Evolutionary conservation across 2,888 invertebrate species (phyloP).

Genomic region (Sinopyrophorus schimmeli): DNA sequence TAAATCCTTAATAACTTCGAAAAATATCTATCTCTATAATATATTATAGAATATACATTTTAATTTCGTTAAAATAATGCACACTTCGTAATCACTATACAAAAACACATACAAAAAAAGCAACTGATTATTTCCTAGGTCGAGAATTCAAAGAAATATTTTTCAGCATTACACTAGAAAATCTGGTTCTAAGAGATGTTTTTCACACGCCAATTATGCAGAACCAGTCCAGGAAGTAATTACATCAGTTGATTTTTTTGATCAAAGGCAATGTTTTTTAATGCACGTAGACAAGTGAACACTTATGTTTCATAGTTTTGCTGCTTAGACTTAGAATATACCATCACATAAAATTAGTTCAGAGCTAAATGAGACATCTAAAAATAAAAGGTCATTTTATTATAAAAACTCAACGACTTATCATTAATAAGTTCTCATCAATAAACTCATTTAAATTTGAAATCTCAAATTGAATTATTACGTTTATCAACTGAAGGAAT

Average conservation of each 20-base stretch:
- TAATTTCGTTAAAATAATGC: slow-evolving; percentile 21
- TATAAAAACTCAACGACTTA: too few species aligned
- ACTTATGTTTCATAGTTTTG: background rate
- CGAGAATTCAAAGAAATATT: background rate
- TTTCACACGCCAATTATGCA: slow-evolving; percentile 19
- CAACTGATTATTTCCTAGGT: slow-evolving; percentile 19
- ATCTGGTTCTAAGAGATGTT: slow-evolving; percentile 18
- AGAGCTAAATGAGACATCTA: too few species aligned
- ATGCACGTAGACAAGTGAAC: slow-evolving; percentile 21
- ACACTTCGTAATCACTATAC: slow-evolving; percentile 23
- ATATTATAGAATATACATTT: slow-evolving; percentile 2
- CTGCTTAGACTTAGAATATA: too few species aligned
- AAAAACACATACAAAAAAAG: slow-evolving; percentile 20
- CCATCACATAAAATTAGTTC: too few species aligned
- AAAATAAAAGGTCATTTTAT: too few species aligned
- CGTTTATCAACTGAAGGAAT: too few species aligned
- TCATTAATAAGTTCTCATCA: too few species aligned
- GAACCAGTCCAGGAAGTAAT: slow-evolving; percentile 25
- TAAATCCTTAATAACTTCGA: slow-evolving; percentile 10
- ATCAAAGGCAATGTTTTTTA: slow-evolving; percentile 23
- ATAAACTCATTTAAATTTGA: too few species aligned
- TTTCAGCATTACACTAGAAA: slow-evolving; percentile 16
- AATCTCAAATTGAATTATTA: too few species aligned
- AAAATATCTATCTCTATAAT: slow-evolving; percentile 13
- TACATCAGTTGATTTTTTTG: slow-evolving; percentile 24